These are phyloP conservation scores for Belgica antarctica DNA, from an alignment of 2,888 invertebrate species.

Conservation along the genomic window DNA sequence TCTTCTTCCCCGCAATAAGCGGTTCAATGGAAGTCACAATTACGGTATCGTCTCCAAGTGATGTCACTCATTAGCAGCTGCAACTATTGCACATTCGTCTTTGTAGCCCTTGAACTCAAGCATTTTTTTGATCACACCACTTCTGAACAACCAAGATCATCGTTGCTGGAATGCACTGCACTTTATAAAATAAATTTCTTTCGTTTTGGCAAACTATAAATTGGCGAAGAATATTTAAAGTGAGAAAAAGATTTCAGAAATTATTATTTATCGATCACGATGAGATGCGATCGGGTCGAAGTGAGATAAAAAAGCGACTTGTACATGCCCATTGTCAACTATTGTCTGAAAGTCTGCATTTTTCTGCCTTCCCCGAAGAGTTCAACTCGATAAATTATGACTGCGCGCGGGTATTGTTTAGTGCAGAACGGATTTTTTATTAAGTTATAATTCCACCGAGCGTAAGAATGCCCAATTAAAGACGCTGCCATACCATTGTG, in stretches of 20 bases:
- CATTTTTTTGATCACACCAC: neutral
- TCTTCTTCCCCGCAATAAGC: neutral
- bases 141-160: neutral
- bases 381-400: slow-evolving; percentile 24
- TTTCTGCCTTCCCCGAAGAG: too few relatives aligned
- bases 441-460: neutral
- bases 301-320: slow-evolving; percentile 11
- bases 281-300: neutral
- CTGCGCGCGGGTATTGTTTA: slow-evolving; percentile 12
- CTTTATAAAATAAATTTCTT: neutral
- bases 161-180: neutral
- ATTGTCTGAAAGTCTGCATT: slow-evolving; percentile 21
- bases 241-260: slow-evolving; percentile 15
- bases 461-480: neutral
- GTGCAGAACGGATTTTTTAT: neutral
- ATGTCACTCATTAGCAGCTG: neutral
- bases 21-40: neutral
- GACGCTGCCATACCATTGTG: slow-evolving; percentile 2
- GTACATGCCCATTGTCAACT: slow-evolving; percentile 23
- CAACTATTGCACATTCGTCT: too few relatives aligned
- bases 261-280: slow-evolving; percentile 34
- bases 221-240: slow-evolving; percentile 22
- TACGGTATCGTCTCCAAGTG: neutral
- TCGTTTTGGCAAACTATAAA: neutral
- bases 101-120: too few relatives aligned